Conservation (phyloP, 1,140 invertebrate species). For the Leptinotarsa texana region DNA sequence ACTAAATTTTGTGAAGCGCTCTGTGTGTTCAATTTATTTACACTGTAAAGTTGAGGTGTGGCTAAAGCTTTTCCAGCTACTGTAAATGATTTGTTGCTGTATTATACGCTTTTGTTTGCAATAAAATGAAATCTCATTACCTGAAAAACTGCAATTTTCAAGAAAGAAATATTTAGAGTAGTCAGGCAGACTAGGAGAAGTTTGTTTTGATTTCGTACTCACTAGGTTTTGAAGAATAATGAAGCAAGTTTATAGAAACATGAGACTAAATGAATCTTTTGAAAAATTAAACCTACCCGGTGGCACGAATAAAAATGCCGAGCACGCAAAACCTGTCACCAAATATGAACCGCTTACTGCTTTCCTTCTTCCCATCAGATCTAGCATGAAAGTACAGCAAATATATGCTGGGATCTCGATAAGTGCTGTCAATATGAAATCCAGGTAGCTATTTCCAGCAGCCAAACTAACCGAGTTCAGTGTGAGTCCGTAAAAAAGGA, state of each 20-base stretch:
- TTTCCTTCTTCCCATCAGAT: constrained; percentile 66
- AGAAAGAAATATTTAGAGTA: no score
- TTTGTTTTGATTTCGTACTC: neutral
- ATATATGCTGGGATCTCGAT: constrained; percentile 76
- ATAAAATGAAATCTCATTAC: no score
- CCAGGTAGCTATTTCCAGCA: constrained; percentile 70
- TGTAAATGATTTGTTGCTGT: no score
- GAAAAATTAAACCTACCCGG: constrained; percentile 35
- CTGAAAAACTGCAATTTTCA: no score
- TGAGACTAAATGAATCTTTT: neutral
- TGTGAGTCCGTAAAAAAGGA: constrained; percentile 82
- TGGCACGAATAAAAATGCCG: constrained; percentile 47
- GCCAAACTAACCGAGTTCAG: constrained; percentile 78
- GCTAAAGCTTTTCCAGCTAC: no score
- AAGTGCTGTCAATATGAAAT: constrained; percentile 71
- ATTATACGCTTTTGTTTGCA: no score
- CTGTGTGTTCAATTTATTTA: no score
- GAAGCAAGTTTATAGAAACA: neutral
- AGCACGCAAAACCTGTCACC: constrained; percentile 60
- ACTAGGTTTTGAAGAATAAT: neutral
- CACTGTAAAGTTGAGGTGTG: no score
- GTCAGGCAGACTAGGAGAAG: neutral
- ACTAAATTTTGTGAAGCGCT: no score
- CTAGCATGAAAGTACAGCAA: constrained; percentile 66
- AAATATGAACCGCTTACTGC: constrained; percentile 65